Evolutionary conservation across 1,140 invertebrate species (phyloP), one percentile per base, ranked within the genome.

Genomic region (Psilanteris sp.): DNA sequence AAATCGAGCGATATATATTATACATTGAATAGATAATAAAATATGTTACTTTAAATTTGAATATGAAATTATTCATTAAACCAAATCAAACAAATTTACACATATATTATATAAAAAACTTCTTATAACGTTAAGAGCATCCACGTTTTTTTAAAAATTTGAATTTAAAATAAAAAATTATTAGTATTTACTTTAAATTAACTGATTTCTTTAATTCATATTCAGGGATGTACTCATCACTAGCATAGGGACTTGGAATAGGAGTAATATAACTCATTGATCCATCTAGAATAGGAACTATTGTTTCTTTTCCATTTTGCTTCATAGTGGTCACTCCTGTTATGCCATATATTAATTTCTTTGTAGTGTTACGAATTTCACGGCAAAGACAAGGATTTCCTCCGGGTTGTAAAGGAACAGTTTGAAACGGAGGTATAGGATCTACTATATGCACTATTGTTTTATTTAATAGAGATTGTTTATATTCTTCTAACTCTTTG

Each of bases 191-290:
- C 29, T 18, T 50, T 2, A 79, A 55, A n/a, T 81, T 79, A 1
- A 81, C 78, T 0, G 76, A 79, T 20, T 81, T 59, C 7, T 75
- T 57, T 3, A 87, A 43, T 46, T 84, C 83, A 34, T 87, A 84
- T 39, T 84, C 82, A 0, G 83, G 80, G 18, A 85, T 52, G n/a
- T 85, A 85, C 27, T 87, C 81, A 2, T 83, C 71, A 31, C 83
- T 84, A 24, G 57, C 66, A n/a, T 71, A 61, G 1, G 71, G 77
- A 70, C 81, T 85, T 4, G 71, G 48, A 0, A 59, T 57, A n/a
- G 84, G 84, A 3, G 81, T 83, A 0, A 81, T 4, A 36, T 77
- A 9, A 6, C 7, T 16, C 0, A 68, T 52, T 78, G 4, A 43
- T 3, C 22, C 55, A 36, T 9, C 10, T 6, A 61, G 6, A 7